These are phyloP conservation scores for Caenorhabditis panamensis DNA, from an alignment of 2,888 invertebrate species.

Conservation along the genomic window DNA sequence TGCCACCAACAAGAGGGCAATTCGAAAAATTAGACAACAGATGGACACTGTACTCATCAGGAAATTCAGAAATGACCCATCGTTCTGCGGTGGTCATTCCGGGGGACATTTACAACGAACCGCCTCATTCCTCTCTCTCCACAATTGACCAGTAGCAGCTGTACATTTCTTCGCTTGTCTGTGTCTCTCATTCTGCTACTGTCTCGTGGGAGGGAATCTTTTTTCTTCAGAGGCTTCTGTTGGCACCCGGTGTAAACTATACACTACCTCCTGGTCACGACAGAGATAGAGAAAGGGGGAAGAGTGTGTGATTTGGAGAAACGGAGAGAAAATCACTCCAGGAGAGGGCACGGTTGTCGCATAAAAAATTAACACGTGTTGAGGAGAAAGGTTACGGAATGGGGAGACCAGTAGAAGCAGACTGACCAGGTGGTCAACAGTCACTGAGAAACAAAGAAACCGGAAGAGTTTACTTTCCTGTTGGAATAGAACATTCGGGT, in stretches of 20 bases:
- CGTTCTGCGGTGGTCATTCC: too few species aligned
- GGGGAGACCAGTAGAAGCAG: not conserved
- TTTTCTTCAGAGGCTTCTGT: conserved; percentile 32
- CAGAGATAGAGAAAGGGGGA: conserved; percentile 13
- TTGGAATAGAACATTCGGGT: not conserved
- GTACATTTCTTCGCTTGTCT: conserved; percentile 36
- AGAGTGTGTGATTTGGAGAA: not conserved
- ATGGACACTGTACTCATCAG: conserved; percentile 21
- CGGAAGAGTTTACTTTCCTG: not conserved
- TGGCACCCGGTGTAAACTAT: conserved; percentile 41
- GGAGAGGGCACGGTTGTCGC: conserved; percentile 4
- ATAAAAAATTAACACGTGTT: conserved; percentile 28
- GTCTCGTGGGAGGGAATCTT: conserved; percentile 21
- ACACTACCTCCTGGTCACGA: conserved; percentile 30
- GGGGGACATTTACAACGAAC: not conserved
- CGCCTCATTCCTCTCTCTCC: not conserved
- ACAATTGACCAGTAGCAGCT: conserved; percentile 48
- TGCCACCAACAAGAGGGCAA: conserved; percentile 12
- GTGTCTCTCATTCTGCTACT: conserved; percentile 36
- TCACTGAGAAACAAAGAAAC: not conserved
- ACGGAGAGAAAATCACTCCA: not conserved
- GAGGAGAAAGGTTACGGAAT: conserved; percentile 1
- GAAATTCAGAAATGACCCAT: conserved; percentile 15
- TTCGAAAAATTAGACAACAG: conserved; percentile 21
- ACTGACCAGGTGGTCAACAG: conserved; percentile 12